A percentile compares a stretch with the other conserved stretches of the same genome.
Evolutionary conservation across 2,113 vertebrate genomes (phyloP).

Genomic region (Aldabrachelys gigantea): DNA sequence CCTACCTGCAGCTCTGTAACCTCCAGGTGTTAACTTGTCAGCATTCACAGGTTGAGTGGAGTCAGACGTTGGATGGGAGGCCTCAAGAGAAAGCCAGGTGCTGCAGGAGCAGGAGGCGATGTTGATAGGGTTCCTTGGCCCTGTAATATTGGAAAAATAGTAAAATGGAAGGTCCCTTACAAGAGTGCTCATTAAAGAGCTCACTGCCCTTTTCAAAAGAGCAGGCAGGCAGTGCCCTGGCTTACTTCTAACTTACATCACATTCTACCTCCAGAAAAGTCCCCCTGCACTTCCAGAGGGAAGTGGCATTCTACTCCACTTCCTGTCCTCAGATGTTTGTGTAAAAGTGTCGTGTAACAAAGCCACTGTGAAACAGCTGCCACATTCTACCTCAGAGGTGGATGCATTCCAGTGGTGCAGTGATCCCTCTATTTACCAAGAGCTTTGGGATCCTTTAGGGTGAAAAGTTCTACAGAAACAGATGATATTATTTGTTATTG

Average conservation of each 20-base stretch:
- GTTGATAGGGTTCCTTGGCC: too few relatives aligned
- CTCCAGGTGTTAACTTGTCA: neutral
- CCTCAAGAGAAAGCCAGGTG: neutral
- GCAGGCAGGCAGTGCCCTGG: neutral
- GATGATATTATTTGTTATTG: neutral
- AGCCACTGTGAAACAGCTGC: neutral
- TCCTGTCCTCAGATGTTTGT: neutral
- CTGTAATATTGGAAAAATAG: neutral
- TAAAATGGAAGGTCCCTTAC: neutral
- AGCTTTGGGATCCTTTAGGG: neutral
- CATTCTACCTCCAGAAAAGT: neutral
- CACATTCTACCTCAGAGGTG: neutral
- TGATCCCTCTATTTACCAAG: neutral
- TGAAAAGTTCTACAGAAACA: neutral
- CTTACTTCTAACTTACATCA: neutral
- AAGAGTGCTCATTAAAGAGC: too few relatives aligned
- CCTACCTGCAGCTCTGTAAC: fast-evolving
- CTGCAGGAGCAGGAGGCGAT: too few relatives aligned
- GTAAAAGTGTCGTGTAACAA: neutral
- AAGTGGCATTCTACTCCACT: neutral
- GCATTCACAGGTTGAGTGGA: fast-evolving
- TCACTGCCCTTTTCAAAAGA: too few relatives aligned
- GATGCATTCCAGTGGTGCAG: neutral
- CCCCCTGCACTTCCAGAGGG: neutral
- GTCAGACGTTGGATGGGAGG: neutral